Percentiles rank a stretch among this genome's conserved stretches.
These are phyloP conservation scores for Pseudobourletiella spinata DNA, from an alignment of 1,140 invertebrate genomes.

Conservation along the genomic window DNA sequence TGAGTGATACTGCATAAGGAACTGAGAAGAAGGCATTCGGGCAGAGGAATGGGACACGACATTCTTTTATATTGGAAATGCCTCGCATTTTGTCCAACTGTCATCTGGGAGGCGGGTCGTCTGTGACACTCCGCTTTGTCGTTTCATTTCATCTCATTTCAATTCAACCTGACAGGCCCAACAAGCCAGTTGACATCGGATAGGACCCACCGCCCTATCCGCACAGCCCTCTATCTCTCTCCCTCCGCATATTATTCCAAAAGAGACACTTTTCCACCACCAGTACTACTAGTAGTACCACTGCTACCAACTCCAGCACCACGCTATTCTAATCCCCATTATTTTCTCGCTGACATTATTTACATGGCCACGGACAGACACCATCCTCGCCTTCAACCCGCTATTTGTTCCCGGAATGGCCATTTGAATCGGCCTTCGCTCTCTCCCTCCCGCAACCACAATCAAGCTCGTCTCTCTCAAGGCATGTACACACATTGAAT, in stretches of 20 bases:
- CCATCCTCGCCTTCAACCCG: not conserved
- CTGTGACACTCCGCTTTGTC: slow-evolving; percentile 9
- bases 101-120: slow-evolving; percentile 31
- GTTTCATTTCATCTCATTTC: slow-evolving; percentile 11
- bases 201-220: slow-evolving; percentile 22
- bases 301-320: not conserved
- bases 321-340: not conserved
- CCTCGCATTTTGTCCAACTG: slow-evolving; percentile 16
- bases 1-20: no score
- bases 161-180: slow-evolving; percentile 27
- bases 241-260: not conserved
- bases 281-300: no score
- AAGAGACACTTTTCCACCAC: not conserved
- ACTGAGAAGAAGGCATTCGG: not conserved
- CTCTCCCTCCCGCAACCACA: not conserved
- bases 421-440: slow-evolving; percentile 1
- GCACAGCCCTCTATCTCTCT: not conserved
- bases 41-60: slow-evolving; percentile 4
- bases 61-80: slow-evolving; percentile 23
- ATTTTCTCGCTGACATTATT: slow-evolving; percentile 5
- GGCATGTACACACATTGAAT: not conserved
- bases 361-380: not conserved
- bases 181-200: slow-evolving; percentile 33
- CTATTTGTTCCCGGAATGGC: not conserved
- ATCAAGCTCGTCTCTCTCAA: no score